Evolutionary conservation across 2,113 vertebrate species (phyloP).

Genomic region (Spilogale gracilis): DNA sequence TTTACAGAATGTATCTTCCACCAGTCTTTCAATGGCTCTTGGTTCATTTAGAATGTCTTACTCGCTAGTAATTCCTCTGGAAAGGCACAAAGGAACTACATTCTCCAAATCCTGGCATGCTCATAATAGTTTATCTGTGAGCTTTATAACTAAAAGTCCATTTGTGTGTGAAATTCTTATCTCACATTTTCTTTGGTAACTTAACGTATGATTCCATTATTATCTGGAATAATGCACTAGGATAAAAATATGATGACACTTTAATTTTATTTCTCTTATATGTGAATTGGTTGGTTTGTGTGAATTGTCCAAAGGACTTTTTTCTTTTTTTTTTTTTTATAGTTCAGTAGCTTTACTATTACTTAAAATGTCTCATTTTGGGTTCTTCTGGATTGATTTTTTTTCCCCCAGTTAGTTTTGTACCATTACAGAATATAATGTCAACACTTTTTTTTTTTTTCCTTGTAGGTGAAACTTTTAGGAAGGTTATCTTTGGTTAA

Average conservation of each 20-base stretch:
- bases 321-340: background rate
- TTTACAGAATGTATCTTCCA: background rate
- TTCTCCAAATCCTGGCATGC: background rate
- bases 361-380: background rate
- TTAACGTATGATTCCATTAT: background rate
- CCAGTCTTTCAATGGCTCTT: background rate
- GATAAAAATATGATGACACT: background rate
- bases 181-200: background rate
- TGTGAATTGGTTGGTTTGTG: background rate
- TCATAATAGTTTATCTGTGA: background rate
- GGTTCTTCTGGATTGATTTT: background rate
- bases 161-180: slow-evolving; percentile 6
- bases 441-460: background rate
- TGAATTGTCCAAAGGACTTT: background rate
- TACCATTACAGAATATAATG: background rate
- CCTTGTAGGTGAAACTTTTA: background rate
- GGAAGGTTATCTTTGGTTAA: background rate
- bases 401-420: background rate
- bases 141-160: background rate
- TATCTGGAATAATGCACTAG: background rate
- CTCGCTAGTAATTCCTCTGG: background rate
- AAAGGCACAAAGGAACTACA: background rate
- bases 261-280: slow-evolving; percentile 21
- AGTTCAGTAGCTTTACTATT: background rate
- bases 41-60: background rate